Evolutionary conservation across 2,113 vertebrate species (phyloP).

Genomic region (Eonycteris spelaea): DNA sequence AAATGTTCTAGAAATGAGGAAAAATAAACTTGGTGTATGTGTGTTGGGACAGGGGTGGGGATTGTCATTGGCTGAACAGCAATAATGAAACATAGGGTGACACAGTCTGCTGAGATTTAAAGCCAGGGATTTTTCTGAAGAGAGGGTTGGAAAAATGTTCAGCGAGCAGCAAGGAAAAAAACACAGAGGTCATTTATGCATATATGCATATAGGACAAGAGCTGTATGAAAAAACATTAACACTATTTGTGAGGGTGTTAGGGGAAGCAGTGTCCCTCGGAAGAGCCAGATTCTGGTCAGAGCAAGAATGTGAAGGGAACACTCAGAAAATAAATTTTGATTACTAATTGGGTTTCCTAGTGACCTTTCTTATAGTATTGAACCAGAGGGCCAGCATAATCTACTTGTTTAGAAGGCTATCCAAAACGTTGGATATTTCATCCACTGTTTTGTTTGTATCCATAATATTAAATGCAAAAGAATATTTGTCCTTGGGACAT

Average conservation of each 20-base stretch:
- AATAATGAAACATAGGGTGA: not conserved
- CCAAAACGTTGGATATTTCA: constrained; percentile 7
- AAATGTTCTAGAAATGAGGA: not conserved
- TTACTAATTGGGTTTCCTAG: not conserved
- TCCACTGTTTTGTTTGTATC: constrained; percentile 8
- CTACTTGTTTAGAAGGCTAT: not conserved
- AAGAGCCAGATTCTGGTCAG: not conserved
- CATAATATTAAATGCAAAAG: constrained; percentile 24
- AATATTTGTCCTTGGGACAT: constrained; percentile 40
- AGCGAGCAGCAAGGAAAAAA: not conserved
- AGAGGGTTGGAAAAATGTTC: not conserved
- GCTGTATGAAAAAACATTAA: not conserved
- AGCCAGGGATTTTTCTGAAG: not conserved
- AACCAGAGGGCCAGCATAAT: not conserved
- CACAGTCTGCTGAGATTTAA: not conserved
- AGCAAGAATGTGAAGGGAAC: not conserved
- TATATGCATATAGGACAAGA: not conserved
- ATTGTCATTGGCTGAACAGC: not conserved
- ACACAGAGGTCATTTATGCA: not conserved
- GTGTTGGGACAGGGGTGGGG: not conserved
- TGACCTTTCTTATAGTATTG: not conserved
- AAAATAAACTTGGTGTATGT: not conserved
- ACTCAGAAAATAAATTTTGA: not conserved
- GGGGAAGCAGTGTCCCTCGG: fast-evolving
- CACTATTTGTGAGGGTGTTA: not conserved